phyloP scores from a whole-genome alignment of 2,888 invertebrate species.

The Adineta ricciae region DNA sequence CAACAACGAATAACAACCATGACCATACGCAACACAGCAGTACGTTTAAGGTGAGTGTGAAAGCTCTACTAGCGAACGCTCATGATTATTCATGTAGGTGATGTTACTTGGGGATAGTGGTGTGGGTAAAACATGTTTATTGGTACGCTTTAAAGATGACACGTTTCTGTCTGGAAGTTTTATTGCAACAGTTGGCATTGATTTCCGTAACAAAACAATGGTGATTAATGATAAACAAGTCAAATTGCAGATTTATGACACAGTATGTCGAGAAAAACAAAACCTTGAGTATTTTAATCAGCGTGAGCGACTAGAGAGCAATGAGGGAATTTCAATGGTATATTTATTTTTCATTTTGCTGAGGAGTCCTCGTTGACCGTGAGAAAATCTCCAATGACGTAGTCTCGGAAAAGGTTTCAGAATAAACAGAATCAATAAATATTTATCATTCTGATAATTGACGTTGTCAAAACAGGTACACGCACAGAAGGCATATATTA shows the following conservation, averaged over 20 bases:
- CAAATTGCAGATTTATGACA: conserved; percentile 62
- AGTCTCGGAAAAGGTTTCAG: background rate
- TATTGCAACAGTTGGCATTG: conserved; percentile 91
- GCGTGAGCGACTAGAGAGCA: background rate
- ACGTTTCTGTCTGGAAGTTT: conserved; percentile 84
- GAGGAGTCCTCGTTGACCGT: too few relatives aligned
- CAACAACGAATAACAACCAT: background rate
- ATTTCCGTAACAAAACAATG: conserved; percentile 63
- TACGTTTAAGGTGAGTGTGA: background rate
- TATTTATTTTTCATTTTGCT: too few relatives aligned
- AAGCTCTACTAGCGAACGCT: too few relatives aligned
- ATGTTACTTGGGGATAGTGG: conserved; percentile 19
- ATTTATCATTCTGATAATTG: background rate
- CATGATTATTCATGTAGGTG: background rate
- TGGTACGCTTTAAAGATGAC: conserved; percentile 85
- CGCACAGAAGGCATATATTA: background rate
- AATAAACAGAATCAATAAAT: background rate
- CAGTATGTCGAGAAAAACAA: conserved; percentile 37
- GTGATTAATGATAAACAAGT: conserved; percentile 60
- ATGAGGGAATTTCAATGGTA: too few relatives aligned
- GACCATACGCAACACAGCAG: background rate
- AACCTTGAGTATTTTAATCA: background rate
- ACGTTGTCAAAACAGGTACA: background rate
- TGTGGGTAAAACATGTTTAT: conserved; percentile 69
- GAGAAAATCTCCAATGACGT: too few relatives aligned